Percentiles rank a stretch among this genome's conserved stretches.
Evolutionary conservation across 2,113 vertebrate genomes (phyloP).

Genomic region (Sturnus vulgaris): DNA sequence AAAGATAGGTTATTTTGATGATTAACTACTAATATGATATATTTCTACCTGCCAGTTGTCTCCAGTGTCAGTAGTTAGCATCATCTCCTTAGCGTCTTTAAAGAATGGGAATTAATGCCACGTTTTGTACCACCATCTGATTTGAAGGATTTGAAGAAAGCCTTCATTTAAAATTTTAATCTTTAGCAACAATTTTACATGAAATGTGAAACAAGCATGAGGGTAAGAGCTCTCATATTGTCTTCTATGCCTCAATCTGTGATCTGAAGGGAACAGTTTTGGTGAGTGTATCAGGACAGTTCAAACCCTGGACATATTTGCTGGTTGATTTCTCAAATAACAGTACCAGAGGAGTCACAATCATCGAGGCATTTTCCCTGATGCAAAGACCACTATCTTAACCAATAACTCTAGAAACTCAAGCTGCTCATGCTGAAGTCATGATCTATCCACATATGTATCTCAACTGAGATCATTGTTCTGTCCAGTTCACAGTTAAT

Average conservation of each 20-base stretch:
- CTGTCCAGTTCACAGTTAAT: not conserved
- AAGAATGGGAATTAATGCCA: not conserved
- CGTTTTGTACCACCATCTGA: fast-evolving
- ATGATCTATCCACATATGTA: not conserved
- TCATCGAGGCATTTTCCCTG: not conserved
- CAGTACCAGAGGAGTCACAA: not conserved
- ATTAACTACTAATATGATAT: not conserved
- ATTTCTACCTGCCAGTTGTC: not conserved
- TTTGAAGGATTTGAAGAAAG: not conserved
- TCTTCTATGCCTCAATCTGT: not conserved
- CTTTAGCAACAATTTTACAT: not conserved
- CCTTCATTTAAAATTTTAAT: not conserved
- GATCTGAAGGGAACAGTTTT: not conserved
- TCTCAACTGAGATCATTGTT: not conserved
- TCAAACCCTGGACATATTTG: not conserved
- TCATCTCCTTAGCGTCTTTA: not conserved
- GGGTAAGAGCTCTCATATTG: not conserved
- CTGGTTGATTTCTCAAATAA: not conserved
- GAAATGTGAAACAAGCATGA: not conserved
- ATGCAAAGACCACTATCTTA: not conserved
- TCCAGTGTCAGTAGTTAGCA: not conserved
- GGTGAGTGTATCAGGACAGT: not conserved
- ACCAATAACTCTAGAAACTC: not conserved
- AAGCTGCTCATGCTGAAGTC: not conserved
- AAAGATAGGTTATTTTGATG: not conserved